These are phyloP conservation scores for Onthophagus taurus DNA, from an alignment of 1,140 invertebrate species.

Conservation along the genomic window DNA sequence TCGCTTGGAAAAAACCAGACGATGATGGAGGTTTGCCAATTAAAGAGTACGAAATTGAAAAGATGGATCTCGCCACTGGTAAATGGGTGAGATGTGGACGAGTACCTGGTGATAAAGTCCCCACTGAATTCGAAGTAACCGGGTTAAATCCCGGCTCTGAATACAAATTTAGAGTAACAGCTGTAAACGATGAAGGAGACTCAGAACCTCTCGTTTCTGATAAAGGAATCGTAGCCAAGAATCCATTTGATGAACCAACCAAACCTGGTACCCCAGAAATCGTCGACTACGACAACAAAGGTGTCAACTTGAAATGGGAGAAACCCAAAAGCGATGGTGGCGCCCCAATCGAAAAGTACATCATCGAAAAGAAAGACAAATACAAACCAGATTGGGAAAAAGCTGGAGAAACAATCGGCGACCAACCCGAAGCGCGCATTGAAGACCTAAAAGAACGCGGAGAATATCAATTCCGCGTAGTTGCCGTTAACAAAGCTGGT, in stretches of 20 bases:
- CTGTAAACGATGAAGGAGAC: slow-evolving; percentile 92
- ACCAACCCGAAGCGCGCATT: slow-evolving; percentile 66
- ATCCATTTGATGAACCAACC: slow-evolving; percentile 82
- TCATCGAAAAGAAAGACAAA: slow-evolving; percentile 93
- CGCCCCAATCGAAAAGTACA: slow-evolving; percentile 90
- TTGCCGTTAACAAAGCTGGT: slow-evolving; percentile 95
- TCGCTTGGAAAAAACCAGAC: slow-evolving; percentile 84
- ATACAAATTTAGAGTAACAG: slow-evolving; percentile 94
- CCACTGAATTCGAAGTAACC: slow-evolving; percentile 78
- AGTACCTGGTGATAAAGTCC: slow-evolving; percentile 60
- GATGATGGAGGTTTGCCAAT: slow-evolving; percentile 91
- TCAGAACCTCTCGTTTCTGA: slow-evolving; percentile 86
- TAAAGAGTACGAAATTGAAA: slow-evolving; percentile 91
- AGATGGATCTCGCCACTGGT: slow-evolving; percentile 81
- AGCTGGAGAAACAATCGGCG: slow-evolving; percentile 71
- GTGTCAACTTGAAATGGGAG: slow-evolving; percentile 89
- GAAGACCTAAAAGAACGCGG: slow-evolving; percentile 81
- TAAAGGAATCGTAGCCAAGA: slow-evolving; percentile 80
- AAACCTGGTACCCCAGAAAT: slow-evolving; percentile 88
- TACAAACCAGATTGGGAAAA: slow-evolving; percentile 72
- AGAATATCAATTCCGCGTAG: slow-evolving; percentile 90
- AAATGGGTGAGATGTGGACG: slow-evolving; percentile 83
- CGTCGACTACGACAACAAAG: slow-evolving; percentile 87
- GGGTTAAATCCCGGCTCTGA: slow-evolving; percentile 84
- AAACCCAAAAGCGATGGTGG: slow-evolving; percentile 89